Conservation (phyloP, 2,797 vertebrate species). For the Enteromius afrohamiltoni region DNA sequence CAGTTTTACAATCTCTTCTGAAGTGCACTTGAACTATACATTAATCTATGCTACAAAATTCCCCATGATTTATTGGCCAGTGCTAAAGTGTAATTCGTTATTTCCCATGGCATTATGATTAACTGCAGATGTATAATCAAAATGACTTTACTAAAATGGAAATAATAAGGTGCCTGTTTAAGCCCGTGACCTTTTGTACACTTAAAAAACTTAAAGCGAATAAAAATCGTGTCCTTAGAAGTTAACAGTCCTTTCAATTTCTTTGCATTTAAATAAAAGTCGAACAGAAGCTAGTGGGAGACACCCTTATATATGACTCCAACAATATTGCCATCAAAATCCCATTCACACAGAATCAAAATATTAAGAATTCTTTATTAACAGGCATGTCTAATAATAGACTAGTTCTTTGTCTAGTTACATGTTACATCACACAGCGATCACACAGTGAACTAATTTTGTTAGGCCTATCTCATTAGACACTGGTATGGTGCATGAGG, state of each 20-base stretch:
- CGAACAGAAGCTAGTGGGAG: neutral
- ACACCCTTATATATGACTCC: neutral
- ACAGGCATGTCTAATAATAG: neutral
- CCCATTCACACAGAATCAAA: neutral
- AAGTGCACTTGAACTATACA: constrained; percentile 31
- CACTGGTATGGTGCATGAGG: constrained; percentile 18
- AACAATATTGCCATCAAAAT: neutral
- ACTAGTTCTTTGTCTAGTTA: constrained; percentile 28
- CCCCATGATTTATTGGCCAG: constrained; percentile 15
- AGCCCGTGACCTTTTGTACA: constrained; percentile 9
- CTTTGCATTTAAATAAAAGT: neutral
- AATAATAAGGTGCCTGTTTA: constrained; percentile 9
- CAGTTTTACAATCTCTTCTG: constrained; percentile 5
- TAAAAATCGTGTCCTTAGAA: neutral
- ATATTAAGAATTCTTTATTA: neutral
- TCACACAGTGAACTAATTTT: constrained; percentile 47
- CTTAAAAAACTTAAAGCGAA: neutral
- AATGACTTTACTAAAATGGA: constrained; percentile 4
- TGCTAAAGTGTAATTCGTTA: constrained; percentile 16
- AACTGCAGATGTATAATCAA: constrained; percentile 14
- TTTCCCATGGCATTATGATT: constrained; percentile 28
- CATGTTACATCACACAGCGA: constrained; percentile 15
- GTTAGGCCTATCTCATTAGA: constrained; percentile 48
- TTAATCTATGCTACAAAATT: constrained; percentile 1
- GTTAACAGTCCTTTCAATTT: constrained; percentile 2